phyloP scores from a whole-genome alignment of 2,113 vertebrate species.

The Dasyornis broadbenti region DNA sequence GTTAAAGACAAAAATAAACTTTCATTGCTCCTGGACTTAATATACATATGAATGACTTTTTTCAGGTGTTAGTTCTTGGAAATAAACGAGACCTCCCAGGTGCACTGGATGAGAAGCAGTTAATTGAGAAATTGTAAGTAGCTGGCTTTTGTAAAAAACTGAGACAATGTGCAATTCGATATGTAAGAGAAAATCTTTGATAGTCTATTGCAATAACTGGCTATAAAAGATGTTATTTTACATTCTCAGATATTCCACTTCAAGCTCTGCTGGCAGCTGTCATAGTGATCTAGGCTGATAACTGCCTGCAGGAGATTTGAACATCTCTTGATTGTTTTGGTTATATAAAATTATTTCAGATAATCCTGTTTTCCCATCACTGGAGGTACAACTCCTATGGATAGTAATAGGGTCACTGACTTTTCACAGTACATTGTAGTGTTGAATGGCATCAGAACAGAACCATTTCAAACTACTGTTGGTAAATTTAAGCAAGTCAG shows the following conservation, averaged over 20 bases:
- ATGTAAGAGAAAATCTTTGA: neutral
- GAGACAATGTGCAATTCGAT: neutral
- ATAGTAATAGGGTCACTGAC: neutral
- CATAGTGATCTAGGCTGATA: neutral
- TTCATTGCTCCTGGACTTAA: neutral
- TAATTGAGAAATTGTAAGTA: constrained; percentile 90
- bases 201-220: neutral
- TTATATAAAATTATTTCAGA: constrained; percentile 1
- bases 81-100: constrained; percentile 86
- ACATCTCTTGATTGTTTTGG: neutral
- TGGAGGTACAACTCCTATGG: neutral
- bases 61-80: constrained; percentile 85
- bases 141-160: neutral
- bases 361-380: neutral
- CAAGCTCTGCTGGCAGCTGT: neutral
- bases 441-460: neutral
- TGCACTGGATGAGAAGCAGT: constrained; percentile 88
- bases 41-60: neutral
- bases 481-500: neutral
- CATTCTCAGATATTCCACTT: neutral
- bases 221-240: constrained; percentile 1
- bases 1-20: neutral
- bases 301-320: neutral
- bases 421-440: neutral
- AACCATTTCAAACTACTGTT: neutral